Evolutionary conservation across 2,113 vertebrate species (phyloP).

Genomic region (Nerophis ophidion): DNA sequence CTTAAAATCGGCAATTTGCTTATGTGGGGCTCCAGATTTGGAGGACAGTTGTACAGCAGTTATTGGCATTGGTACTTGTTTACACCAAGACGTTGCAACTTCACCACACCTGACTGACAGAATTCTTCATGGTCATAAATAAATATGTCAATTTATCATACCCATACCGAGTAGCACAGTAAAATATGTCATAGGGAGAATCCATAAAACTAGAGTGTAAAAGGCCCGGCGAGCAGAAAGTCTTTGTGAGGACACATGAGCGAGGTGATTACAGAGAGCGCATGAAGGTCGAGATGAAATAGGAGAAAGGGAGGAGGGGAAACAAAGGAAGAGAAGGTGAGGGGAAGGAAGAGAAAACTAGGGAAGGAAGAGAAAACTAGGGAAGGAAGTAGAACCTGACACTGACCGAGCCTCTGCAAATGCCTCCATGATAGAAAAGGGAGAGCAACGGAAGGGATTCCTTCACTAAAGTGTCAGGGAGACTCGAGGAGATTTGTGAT

Average conservation of each 20-base stretch:
- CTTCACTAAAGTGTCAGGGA: slow-evolving; percentile 68
- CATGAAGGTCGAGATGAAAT: slow-evolving; percentile 45
- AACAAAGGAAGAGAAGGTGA: neutral
- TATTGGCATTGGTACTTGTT: too few species aligned
- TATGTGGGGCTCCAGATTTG: too few species aligned
- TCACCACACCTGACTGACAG: too few species aligned
- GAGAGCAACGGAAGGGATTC: slow-evolving; percentile 65
- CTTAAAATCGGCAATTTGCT: too few species aligned
- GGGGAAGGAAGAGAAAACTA: slow-evolving; percentile 1
- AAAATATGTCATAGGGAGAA: too few species aligned
- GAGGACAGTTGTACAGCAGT: too few species aligned
- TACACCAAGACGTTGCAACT: neutral
- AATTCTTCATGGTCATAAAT: too few species aligned
- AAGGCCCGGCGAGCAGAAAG: neutral
- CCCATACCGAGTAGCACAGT: too few species aligned
- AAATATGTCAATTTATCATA: too few species aligned
- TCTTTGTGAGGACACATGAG: slow-evolving; percentile 31
- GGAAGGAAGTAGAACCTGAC: slow-evolving; percentile 51
- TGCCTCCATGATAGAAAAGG: slow-evolving; percentile 63
- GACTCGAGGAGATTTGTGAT: slow-evolving; percentile 73
- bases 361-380: slow-evolving; percentile 15
- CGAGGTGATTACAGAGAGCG: slow-evolving; percentile 39
- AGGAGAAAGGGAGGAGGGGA: slow-evolving; percentile 13
- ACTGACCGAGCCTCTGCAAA: slow-evolving; percentile 61
- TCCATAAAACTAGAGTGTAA: neutral